Conservation (phyloP, 2,888 invertebrate genomes). For the Oxycera nigricornis region DNA sequence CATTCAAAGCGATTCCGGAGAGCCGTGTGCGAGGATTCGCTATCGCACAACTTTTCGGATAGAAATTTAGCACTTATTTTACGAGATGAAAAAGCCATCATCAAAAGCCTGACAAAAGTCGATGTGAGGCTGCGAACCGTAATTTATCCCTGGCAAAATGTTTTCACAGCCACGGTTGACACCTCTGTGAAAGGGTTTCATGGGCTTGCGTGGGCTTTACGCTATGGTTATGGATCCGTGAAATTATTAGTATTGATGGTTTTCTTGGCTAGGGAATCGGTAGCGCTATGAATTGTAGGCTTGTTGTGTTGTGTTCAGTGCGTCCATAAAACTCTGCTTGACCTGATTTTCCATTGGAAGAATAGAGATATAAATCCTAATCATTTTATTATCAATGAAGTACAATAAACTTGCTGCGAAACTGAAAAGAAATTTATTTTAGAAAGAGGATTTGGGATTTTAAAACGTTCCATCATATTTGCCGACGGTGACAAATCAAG, state of each 20-base stretch:
- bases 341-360: neutral
- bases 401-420: no score
- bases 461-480: no score
- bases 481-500: no score
- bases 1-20: no score
- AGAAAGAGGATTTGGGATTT: no score
- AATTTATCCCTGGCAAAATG: no score
- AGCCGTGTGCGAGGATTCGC: no score
- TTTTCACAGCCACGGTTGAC: conserved; percentile 22
- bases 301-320: neutral
- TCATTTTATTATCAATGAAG: no score
- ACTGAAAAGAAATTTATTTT: no score
- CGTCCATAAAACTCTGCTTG: neutral
- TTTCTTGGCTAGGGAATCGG: no score
- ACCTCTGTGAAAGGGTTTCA: conserved; percentile 30
- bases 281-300: no score
- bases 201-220: neutral
- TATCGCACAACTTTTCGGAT: no score
- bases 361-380: conserved; percentile 14
- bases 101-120: neutral
- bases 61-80: conserved; percentile 22
- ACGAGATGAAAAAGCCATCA: conserved; percentile 29
- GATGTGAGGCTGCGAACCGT: neutral
- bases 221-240: conserved; percentile 32
- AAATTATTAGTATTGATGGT: conserved; percentile 35